These are phyloP conservation scores for Linurgus olivaceus DNA, from an alignment of 2,797 vertebrate genomes.

Conservation along the genomic window DNA sequence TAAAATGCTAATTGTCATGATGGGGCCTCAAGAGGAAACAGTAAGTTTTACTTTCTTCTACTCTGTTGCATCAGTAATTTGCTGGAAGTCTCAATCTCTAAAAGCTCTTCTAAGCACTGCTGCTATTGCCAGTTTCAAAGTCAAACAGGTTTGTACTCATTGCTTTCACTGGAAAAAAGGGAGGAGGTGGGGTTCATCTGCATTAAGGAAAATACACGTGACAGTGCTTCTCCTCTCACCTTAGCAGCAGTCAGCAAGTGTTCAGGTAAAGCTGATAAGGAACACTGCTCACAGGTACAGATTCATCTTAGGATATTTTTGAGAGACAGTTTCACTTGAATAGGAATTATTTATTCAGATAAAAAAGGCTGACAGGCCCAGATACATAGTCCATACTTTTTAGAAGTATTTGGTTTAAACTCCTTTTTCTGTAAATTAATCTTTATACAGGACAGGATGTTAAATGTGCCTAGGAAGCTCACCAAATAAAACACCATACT, in stretches of 20 bases:
- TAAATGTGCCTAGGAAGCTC: not conserved
- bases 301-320: not conserved
- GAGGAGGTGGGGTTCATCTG: not conserved
- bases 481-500: not conserved
- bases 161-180: not conserved
- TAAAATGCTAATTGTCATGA: not conserved
- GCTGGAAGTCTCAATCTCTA: not conserved
- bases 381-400: not conserved
- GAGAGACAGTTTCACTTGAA: not conserved
- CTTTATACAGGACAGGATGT: not conserved
- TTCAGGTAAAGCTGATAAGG: not conserved
- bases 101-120: not conserved
- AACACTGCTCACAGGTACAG: not conserved
- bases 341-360: not conserved
- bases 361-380: not conserved
- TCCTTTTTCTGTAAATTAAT: not conserved
- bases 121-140: not conserved
- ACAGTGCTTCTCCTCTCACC: not conserved
- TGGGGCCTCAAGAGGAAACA: not conserved
- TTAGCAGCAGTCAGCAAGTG: not conserved
- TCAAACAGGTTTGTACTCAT: not conserved
- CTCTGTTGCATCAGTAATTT: not conserved
- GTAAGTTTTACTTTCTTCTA: not conserved
- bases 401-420: not conserved
- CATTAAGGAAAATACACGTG: not conserved